Evolutionary conservation across 2,113 vertebrate species (phyloP).

Genomic region (Pachypanchax playfairii): DNA sequence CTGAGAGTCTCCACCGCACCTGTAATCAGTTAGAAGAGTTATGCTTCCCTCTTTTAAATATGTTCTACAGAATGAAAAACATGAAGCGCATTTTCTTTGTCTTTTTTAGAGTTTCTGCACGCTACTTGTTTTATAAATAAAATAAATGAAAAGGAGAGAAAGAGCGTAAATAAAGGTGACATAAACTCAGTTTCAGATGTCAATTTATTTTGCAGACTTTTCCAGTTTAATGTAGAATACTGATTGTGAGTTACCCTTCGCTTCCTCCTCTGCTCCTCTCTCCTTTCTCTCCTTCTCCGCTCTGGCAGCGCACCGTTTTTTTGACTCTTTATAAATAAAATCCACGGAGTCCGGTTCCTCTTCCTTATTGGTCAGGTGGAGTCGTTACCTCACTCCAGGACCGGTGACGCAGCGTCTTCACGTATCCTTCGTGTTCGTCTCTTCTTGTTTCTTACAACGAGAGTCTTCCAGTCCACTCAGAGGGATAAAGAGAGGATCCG

Average conservation of each 20-base stretch:
- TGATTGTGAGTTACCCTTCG: no score
- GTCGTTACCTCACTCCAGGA: conserved; percentile 67
- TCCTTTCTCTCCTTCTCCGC: conserved; percentile 20
- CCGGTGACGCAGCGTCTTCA: conserved; percentile 73
- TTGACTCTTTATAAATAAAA: conserved; percentile 67
- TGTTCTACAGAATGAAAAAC: no score
- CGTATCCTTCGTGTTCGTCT: conserved; percentile 70
- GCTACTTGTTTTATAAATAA: no score
- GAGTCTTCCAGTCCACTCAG: conserved; percentile 56
- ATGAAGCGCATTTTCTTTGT: no score
- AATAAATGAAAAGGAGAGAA: no score
- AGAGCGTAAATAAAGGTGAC: no score
- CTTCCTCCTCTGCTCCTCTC: conserved; percentile 9
- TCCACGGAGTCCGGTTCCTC: conserved; percentile 50
- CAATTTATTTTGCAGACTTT: neutral
- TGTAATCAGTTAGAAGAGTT: no score
- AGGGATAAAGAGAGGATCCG: conserved; percentile 23
- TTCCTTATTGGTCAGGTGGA: conserved; percentile 77
- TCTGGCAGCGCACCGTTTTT: conserved; percentile 35
- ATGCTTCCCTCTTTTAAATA: no score
- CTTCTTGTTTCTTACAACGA: conserved; percentile 54
- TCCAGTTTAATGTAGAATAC: neutral
- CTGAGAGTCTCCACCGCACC: no score
- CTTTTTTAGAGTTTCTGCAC: no score
- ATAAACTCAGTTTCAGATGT: no score